Base-by-base conservation (phyloP, 2,113 vertebrate genomes). In the Dicerorhinus sumatrensis region DNA sequence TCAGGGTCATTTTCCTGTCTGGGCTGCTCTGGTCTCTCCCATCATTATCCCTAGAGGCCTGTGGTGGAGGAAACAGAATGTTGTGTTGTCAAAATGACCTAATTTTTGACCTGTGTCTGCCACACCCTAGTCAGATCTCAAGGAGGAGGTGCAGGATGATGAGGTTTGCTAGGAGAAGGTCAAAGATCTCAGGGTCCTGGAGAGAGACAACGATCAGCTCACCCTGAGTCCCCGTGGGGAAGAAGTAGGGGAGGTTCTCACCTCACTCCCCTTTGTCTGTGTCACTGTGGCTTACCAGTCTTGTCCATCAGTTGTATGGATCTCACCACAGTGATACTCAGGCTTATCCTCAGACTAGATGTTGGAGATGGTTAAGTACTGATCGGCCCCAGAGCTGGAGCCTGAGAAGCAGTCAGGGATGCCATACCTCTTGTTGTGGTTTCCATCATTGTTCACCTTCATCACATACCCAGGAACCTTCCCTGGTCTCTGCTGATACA, bases 381-480 rank as follows among this genome's bases (percentile, higher is more conserved):
- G 0, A 3, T 70, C 23, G 27, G 42, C 27, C 25, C 36, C 94
- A 70, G 36, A 79, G 12, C 39, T 79, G 9, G 58, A 91, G 51
- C 70, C 60, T 5, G 16, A 48, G 39, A 91, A 60, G 58, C 2
- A 18, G 36, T 54, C 39, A 7, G 82, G n/a, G 63, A 73, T 72
- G 21, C 62, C 14, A 2, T 42, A 7, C 1, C 33, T 42, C 39
- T 58, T 70, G 5, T 0, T 23, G 10, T 81, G 25, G 46, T n/a
- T 73, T 75, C 46, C 31, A 20, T 60, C 25, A 20, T 5, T 80
- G 0, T 36, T 3, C 18, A 46, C 1, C 0, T 3, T 0, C 67
- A 67, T 82, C 67, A 82, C 1, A 33, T 29, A 67, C n/a, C 3
- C 0, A 4, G 46, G 89, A n/a, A 3, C 3, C 23, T 58, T 82